Conservation (phyloP, 2,888 invertebrate genomes). For the Leptura quadrifasciata region DNA sequence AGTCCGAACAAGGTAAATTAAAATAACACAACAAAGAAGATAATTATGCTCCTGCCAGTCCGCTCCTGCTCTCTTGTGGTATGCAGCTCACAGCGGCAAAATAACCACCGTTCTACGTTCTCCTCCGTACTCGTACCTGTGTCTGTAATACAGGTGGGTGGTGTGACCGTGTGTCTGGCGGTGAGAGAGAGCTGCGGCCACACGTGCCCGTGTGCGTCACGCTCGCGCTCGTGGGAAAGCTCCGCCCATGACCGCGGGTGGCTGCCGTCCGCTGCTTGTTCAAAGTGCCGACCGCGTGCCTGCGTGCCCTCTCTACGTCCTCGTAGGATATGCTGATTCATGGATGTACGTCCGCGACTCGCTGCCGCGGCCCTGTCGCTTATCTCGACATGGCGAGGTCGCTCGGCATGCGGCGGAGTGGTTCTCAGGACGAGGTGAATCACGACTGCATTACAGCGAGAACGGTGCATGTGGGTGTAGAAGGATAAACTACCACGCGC, state of each 20-base stretch:
- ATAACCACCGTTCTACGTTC: slow-evolving; percentile 49
- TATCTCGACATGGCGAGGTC: slow-evolving; percentile 48
- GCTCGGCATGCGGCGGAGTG: slow-evolving; percentile 43
- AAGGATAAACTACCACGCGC: slow-evolving; percentile 53
- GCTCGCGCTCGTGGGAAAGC: slow-evolving; percentile 72
- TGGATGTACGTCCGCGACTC: slow-evolving; percentile 53
- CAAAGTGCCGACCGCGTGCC: slow-evolving; percentile 61
- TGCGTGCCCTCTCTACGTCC: slow-evolving; percentile 43
- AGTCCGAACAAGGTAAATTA: too few species aligned
- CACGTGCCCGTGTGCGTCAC: slow-evolving; percentile 73
- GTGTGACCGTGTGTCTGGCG: slow-evolving; percentile 55
- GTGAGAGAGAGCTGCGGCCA: slow-evolving; percentile 66
- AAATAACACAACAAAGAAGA: not conserved
- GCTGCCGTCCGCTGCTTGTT: slow-evolving; percentile 59
- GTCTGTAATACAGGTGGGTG: slow-evolving; percentile 57
- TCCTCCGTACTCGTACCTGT: slow-evolving; percentile 46
- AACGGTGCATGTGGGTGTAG: slow-evolving; percentile 50
- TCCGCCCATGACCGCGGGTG: slow-evolving; percentile 70
- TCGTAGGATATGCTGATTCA: slow-evolving; percentile 56
- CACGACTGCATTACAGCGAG: slow-evolving; percentile 41
- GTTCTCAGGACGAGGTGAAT: slow-evolving; percentile 43
- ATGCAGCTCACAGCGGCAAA: slow-evolving; percentile 52
- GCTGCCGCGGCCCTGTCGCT: slow-evolving; percentile 45
- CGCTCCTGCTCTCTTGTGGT: slow-evolving; percentile 48
- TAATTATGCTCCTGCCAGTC: slow-evolving; percentile 37